Evolutionary conservation across 2,113 vertebrate species (phyloP), one percentile per base, ranked within the genome.

Genomic region (Arvicanthis niloticus): DNA sequence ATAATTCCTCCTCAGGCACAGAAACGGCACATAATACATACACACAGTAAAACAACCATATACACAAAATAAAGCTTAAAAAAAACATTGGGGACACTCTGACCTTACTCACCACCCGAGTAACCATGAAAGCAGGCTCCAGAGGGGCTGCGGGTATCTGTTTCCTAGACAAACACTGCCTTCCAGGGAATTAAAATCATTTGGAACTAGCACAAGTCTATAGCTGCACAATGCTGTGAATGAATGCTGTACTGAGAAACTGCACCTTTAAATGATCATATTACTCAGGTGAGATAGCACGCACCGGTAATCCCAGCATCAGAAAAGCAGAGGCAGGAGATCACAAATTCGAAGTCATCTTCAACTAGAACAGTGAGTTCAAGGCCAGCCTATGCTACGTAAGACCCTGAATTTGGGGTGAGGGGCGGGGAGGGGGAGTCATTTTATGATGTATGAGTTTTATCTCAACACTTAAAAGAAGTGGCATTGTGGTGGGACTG

Each of bases 131-230:
- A 40, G 29, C n/a, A 58, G 8, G 10, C 16, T 29, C 37, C 24
- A 51, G 24, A 6, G 51, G 48, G 29, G 1, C 19, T 3, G 1
- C 58, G 62, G 8, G 37, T 3, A 9, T 19, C 76, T 42, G 51
- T 45, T 40, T 45, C 29, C 84, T 62, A 17, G 84, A 22, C 45
- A 34, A 2, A 0, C 16, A 37, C 31, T n/a, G 37, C 31, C 26
- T 62, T 84, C 37, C 3, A 5, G 21, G 62, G 42, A 19, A 45
- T 62, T 1, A 48, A 90, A 37, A 51, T 65, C 2, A 26, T 76
- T 60, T 60, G 68, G 53, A 70, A 51, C 7, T 4, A 19, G 24
- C 12, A 0, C 24, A 58, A 8, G 48, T 24, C 0, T 0, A 0
- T 0, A 40, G 40, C 2, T 40, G 13, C 48, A 60, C 24, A n/a